phyloP scores from a whole-genome alignment of 37 sponge, comb jelly and placozoan genomes.

The Petrosia ficiformis region DNA sequence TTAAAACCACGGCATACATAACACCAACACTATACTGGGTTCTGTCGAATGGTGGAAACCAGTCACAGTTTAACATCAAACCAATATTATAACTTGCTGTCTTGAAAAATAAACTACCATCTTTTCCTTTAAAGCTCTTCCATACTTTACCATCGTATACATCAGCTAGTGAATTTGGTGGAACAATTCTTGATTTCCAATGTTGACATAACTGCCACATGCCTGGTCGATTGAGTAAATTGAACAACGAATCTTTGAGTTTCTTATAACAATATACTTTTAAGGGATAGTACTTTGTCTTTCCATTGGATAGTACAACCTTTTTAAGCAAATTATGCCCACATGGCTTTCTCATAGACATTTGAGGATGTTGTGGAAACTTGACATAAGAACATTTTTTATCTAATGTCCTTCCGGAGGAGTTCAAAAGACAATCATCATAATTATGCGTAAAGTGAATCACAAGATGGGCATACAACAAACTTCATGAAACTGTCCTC shows the following conservation, averaged over 20 bases:
- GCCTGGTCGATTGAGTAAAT: constrained; percentile 19
- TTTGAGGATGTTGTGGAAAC: constrained; percentile 29
- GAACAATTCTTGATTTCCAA: constrained; percentile 13
- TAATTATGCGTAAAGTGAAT: not conserved
- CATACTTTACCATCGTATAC: constrained; percentile 69
- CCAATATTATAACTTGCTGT: not conserved
- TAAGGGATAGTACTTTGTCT: constrained; percentile 24
- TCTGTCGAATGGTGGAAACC: constrained; percentile 53
- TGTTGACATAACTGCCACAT: constrained; percentile 34
- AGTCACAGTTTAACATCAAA: constrained; percentile 39
- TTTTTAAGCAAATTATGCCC: constrained; percentile 18
- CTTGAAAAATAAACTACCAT: not conserved
- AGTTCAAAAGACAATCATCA: not conserved
- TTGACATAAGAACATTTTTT: not conserved
- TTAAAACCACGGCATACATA: constrained; percentile 39
- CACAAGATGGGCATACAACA: not conserved
- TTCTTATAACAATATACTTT: constrained; percentile 42
- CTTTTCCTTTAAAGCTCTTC: constrained; percentile 42
- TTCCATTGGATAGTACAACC: constrained; percentile 11
- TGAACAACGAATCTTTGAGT: constrained; percentile 12
- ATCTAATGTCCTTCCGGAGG: not conserved
- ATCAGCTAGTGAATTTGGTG: constrained; percentile 13
- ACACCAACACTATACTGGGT: constrained; percentile 39
- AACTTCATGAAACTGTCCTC: not conserved
- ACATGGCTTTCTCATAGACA: not conserved